phyloP scores from a whole-genome alignment of 2,113 vertebrate species.

The Silurus meridionalis region DNA sequence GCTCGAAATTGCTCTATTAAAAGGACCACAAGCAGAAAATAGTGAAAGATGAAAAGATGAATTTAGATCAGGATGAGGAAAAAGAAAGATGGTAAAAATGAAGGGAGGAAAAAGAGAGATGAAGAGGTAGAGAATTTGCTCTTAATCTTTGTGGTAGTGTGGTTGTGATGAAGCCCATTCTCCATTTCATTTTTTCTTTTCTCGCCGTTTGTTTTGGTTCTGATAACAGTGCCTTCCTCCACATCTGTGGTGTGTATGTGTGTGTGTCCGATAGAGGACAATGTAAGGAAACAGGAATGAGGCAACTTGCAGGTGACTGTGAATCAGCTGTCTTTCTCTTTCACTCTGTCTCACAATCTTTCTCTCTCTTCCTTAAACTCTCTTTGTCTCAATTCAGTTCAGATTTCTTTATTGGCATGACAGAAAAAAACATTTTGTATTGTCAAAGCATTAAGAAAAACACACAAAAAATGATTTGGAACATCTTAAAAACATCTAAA shows the following conservation, averaged over 20 bases:
- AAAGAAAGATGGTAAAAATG: background rate
- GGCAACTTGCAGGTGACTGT: slow-evolving; percentile 65
- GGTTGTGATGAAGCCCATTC: background rate
- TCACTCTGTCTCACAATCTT: no score
- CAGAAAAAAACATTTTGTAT: no score
- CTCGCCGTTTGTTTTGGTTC: slow-evolving; percentile 21
- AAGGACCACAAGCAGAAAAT: no score
- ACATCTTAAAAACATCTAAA: no score
- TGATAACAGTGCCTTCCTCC: slow-evolving; percentile 17
- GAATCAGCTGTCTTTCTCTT: slow-evolving; percentile 38
- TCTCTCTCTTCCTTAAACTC: background rate
- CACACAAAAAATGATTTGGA: no score
- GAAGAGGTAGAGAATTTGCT: no score
- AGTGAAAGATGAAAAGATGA: no score
- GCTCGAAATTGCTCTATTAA: no score
- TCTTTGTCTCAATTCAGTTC: no score
- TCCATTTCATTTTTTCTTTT: background rate
- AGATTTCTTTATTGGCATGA: no score
- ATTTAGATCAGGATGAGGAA: background rate
- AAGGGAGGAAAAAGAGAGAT: background rate
- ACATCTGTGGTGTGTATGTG: background rate
- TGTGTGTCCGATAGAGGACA: slow-evolving; percentile 42
- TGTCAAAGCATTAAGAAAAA: no score
- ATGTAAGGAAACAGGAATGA: slow-evolving; percentile 41
- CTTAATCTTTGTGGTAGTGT: background rate